Evolutionary conservation across 1,140 invertebrate species (phyloP).

Genomic region (Wasmannia auropunctata): DNA sequence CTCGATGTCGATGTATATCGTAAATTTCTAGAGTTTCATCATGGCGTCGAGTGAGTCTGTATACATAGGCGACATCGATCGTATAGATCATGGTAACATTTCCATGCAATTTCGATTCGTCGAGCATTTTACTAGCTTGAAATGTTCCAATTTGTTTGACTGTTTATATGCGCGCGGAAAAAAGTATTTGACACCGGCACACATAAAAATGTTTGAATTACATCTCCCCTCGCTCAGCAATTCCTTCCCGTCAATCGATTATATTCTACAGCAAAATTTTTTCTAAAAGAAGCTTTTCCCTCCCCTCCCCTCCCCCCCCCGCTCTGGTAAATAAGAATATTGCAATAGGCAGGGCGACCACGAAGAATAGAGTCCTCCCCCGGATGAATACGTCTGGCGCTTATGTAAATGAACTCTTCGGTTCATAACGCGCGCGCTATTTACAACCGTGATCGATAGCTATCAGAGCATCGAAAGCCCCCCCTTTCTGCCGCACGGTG

Average conservation of each 20-base stretch:
- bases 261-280: not conserved
- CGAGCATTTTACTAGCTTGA: slow-evolving; percentile 14
- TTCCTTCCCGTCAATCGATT: not conserved
- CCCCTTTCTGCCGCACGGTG: not conserved
- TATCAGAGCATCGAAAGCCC: slow-evolving; percentile 8
- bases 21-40: slow-evolving; percentile 47
- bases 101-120: slow-evolving; percentile 20
- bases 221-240: not conserved
- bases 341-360: not conserved
- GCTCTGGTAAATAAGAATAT: not conserved
- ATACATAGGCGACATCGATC: slow-evolving; percentile 13
- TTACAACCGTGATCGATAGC: slow-evolving; percentile 49
- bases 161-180: not conserved
- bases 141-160: slow-evolving; percentile 6
- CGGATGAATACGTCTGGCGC: not conserved
- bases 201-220: not conserved
- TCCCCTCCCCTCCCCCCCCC: no score
- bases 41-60: slow-evolving; percentile 33
- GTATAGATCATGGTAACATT: slow-evolving; percentile 29
- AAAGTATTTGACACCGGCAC: not conserved
- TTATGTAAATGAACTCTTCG: slow-evolving; percentile 17
- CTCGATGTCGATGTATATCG: slow-evolving; percentile 33
- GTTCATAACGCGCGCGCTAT: not conserved
- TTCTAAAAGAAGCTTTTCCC: not conserved
- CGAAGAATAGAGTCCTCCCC: not conserved